Base-by-base conservation (phyloP, 2,888 invertebrate species). In the Nephrocerus scutellatus region DNA sequence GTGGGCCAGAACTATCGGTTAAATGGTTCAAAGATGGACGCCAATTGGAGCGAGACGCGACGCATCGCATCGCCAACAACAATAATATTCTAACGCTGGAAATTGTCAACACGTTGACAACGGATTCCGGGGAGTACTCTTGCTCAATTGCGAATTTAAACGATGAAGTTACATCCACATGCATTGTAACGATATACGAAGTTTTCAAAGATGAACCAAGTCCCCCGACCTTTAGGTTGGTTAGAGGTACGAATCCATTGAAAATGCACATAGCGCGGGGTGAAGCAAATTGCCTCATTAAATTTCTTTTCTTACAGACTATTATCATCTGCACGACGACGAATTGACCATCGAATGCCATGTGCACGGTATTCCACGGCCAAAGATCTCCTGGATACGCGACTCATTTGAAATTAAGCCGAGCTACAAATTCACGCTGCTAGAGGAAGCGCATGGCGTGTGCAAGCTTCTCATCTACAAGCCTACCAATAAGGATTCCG, bases 21-120 rank as follows among this genome's bases (percentile, higher is more conserved):
- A 75, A 79, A 46, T 89, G 89, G 89, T 77, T 77, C 41, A 84
- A 80, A 59, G 82, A 88, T 59, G 76, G 77, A 2, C 61, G 64
- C 29, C 69, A 69, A 25, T 47, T 76, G 9, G 64, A 68, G 31
- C 60, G 70, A 22, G 62, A 62, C 40, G 62, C 56, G 4, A 68
- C 60, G 10, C 70, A 68, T 48, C 61, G 68, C 35, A 72, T 72
- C 16, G 67, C 63, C 15, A 73, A 72, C 39, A 70, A 72, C 21
- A 74, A 75, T 48, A 84, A 84, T 3, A 68, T 74, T 20, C 59
- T 74, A 22, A 57, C 82, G 2, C 69, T 75, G 18, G 71, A 76
- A 50, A 71, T 74, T 53, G 57, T 74, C 21, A 79, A 76, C 44
- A 79, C 75, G 42, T 72, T 66, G 52, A 76, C 74, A 3, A 62